Conservation (phyloP, 2,888 invertebrate species). For the Mesochorus sp. region DNA sequence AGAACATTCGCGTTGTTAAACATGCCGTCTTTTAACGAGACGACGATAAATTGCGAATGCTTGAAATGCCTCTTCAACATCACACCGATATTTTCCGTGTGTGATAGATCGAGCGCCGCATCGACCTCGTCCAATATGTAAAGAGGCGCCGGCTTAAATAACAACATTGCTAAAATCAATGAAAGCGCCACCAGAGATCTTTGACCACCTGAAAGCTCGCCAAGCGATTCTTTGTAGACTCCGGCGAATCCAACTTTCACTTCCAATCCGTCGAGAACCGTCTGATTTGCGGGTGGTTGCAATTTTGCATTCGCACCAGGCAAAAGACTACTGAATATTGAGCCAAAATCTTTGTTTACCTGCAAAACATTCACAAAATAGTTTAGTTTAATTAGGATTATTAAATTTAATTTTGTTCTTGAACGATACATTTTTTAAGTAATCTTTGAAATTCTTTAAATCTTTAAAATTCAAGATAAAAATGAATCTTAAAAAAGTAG, state of each 20-base stretch:
- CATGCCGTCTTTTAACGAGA: constrained; percentile 99
- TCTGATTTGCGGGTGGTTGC: constrained; percentile 88
- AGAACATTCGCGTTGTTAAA: constrained; percentile 99
- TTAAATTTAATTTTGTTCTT: too few species aligned
- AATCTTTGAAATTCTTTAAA: too few species aligned
- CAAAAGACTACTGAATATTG: constrained; percentile 95
- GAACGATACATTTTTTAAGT: too few species aligned
- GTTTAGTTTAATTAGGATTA: not conserved
- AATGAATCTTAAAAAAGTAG: too few species aligned
- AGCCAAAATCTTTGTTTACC: constrained; percentile 96
- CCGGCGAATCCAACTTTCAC: constrained; percentile 95
- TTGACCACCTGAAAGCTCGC: constrained; percentile 98
- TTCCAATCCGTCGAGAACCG: constrained; percentile 94
- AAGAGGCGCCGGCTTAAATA: constrained; percentile 98
- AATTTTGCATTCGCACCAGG: constrained; percentile 95
- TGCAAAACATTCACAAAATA: constrained; percentile 67
- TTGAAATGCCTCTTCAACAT: constrained; percentile 96
- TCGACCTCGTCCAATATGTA: constrained; percentile 99
- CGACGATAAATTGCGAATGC: constrained; percentile 97
- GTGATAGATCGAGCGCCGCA: constrained; percentile 98
- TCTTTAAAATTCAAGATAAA: too few species aligned
- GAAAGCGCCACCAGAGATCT: constrained; percentile 97
- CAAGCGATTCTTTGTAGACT: constrained; percentile 97
- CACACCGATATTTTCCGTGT: constrained; percentile 98
- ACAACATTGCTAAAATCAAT: constrained; percentile 96